Evolutionary conservation across 2,113 vertebrate genomes (phyloP).

Genomic region (Dicerorhinus sumatrensis): DNA sequence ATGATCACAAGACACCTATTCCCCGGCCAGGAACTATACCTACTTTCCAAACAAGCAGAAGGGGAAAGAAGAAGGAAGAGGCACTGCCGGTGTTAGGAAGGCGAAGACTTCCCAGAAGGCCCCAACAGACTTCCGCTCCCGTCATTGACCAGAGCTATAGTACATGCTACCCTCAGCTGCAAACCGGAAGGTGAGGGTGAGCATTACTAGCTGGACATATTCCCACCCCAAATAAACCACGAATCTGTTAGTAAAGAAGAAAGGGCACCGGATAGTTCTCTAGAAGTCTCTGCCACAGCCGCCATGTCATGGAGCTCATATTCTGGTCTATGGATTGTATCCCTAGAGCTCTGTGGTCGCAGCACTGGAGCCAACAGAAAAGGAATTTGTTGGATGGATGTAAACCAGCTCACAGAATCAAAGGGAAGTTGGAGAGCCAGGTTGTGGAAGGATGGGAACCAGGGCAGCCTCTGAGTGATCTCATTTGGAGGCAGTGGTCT

Average conservation of each 20-base stretch:
- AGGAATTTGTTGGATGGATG: background rate
- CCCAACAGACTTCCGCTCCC: background rate
- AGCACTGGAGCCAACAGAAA: background rate
- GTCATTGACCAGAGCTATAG: background rate
- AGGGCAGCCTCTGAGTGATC: background rate
- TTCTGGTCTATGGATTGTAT: background rate
- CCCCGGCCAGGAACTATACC: background rate
- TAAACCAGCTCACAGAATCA: background rate
- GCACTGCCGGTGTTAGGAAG: background rate
- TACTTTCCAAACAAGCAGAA: background rate
- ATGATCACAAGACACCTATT: background rate
- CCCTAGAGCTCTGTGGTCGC: background rate
- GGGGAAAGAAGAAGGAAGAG: background rate
- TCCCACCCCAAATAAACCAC: background rate
- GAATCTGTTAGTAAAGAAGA: background rate
- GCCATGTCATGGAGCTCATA: background rate
- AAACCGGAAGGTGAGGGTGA: background rate
- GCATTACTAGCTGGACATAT: background rate
- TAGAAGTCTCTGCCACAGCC: background rate
- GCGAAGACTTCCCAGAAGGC: background rate
- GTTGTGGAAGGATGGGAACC: background rate
- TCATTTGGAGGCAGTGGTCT: background rate
- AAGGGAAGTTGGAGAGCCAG: background rate
- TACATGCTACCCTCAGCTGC: background rate
- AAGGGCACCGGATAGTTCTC: background rate